Conservation (phyloP, 2,113 vertebrate species). For the Dissostichus mawsoni region DNA sequence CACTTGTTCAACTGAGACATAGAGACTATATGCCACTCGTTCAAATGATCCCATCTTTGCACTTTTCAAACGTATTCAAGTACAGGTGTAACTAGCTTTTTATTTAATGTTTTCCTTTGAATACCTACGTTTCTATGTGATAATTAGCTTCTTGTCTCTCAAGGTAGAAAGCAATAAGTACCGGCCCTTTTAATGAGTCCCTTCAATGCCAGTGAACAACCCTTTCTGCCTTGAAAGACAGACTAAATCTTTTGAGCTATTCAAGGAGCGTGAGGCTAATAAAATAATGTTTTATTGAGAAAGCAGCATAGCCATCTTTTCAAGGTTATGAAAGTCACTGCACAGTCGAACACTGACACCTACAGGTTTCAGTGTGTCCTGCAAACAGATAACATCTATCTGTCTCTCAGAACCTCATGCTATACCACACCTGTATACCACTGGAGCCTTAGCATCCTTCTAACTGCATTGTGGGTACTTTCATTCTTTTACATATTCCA, state of each 20-base stretch:
- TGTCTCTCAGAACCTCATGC: not conserved
- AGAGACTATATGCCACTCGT: conserved; percentile 18
- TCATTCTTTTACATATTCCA: not conserved
- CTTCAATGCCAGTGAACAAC: not conserved
- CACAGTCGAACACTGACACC: conserved; percentile 76
- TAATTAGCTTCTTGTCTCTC: not conserved
- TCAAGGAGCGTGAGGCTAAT: conserved; percentile 33
- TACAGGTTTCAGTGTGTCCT: conserved; percentile 57
- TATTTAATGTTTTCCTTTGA: not conserved
- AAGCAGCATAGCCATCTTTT: conserved; percentile 28
- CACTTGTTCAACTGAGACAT: conserved; percentile 26
- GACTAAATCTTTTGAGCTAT: conserved; percentile 18
- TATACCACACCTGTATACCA: not conserved
- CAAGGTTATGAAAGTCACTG: conserved; percentile 59
- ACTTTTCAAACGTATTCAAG: not conserved
- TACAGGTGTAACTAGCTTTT: not conserved
- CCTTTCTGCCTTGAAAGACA: conserved; percentile 2
- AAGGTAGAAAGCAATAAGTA: not conserved
- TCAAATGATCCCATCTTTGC: not conserved
- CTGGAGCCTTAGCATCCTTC: not conserved
- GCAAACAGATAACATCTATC: conserved; percentile 24
- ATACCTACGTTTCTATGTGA: not conserved
- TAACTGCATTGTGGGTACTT: not conserved
- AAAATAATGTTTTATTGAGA: conserved; percentile 49
- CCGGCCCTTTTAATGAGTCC: not conserved